Evolutionary conservation across 2,113 vertebrate genomes (phyloP).

Genomic region (Physeter macrocephalus): DNA sequence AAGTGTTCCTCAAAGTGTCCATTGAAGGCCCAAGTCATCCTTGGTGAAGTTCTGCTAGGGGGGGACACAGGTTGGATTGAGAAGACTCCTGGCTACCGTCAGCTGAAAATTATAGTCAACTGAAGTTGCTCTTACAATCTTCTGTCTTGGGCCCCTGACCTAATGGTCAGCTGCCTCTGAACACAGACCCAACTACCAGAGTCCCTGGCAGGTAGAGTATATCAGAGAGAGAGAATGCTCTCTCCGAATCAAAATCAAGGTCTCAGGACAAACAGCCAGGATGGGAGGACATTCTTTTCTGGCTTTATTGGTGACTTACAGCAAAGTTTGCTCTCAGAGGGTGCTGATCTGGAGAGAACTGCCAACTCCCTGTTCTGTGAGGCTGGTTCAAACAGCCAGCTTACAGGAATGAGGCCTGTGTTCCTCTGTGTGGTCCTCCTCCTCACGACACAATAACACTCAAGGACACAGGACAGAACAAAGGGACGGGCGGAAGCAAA

Average conservation of each 20-base stretch:
- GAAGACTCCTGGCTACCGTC: not conserved
- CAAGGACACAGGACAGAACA: not conserved
- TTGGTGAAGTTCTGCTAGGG: not conserved
- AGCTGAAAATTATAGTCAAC: not conserved
- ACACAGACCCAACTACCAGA: not conserved
- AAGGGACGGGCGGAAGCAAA: not conserved
- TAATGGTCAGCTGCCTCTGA: not conserved
- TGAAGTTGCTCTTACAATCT: not conserved
- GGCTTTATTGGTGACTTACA: not conserved
- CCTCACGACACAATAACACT: not conserved
- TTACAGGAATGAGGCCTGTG: not conserved
- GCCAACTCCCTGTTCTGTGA: not conserved
- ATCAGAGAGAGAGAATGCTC: not conserved
- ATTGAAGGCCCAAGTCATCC: not conserved
- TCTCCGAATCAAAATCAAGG: not conserved
- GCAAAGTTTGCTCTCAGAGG: not conserved
- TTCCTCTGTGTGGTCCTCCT: not conserved
- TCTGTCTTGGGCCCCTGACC: not conserved
- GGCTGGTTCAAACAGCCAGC: not conserved
- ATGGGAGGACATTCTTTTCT: not conserved
- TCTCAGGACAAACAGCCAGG: not conserved
- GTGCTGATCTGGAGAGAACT: not conserved
- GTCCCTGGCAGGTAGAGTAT: not conserved
- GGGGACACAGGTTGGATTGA: not conserved
- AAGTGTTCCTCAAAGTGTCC: too few species aligned